These are phyloP conservation scores for Papilio aristodemus DNA, from an alignment of 1,140 invertebrate genomes.

Conservation along the genomic window DNA sequence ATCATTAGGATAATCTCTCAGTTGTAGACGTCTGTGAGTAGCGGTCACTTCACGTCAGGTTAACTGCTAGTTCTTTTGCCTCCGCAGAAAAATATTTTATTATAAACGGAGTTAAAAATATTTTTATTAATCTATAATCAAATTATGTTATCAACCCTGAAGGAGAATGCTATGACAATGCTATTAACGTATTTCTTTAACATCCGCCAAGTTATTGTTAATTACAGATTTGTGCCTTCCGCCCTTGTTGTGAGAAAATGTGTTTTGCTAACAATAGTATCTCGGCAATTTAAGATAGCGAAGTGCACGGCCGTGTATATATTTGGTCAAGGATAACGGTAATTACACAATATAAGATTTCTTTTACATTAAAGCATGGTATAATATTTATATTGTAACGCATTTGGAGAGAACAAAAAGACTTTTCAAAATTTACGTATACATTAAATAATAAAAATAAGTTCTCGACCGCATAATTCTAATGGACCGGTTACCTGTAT, in stretches of 20 bases:
- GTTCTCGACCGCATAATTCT: no score
- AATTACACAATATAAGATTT: conserved; percentile 31
- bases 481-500: no score
- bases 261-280: conserved; percentile 53
- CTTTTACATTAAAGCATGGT: background rate
- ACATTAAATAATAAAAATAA: no score
- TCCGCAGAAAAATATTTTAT: no score
- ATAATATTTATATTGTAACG: background rate
- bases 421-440: no score
- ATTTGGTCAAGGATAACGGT: conserved; percentile 42
- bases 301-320: conserved; percentile 37
- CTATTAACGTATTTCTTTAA: conserved; percentile 49
- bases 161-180: conserved; percentile 60
- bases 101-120: no score
- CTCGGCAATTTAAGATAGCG: conserved; percentile 51
- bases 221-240: conserved; percentile 61
- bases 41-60: no score
- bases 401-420: background rate
- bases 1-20: no score
- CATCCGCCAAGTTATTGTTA: conserved; percentile 51
- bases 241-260: conserved; percentile 58
- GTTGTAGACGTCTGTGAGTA: no score
- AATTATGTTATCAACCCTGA: conserved; percentile 42
- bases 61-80: no score
- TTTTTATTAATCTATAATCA: conserved; percentile 43